Conservation (phyloP, 2,113 vertebrate species). For the Chrysemys picta region DNA sequence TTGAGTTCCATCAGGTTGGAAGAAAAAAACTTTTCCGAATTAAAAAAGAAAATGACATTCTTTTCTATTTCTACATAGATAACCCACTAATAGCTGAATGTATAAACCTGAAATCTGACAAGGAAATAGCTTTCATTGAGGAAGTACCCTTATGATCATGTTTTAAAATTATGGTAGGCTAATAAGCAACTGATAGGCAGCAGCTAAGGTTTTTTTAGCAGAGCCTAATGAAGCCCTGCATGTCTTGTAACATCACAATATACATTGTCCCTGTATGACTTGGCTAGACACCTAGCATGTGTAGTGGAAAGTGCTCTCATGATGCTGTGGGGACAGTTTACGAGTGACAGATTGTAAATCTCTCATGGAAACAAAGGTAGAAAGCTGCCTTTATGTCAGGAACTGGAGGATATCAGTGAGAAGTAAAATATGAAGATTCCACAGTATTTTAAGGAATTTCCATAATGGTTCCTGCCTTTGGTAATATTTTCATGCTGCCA, state of each 20-base stretch:
- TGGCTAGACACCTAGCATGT: background rate
- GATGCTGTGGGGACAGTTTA: accelerated
- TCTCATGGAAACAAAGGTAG: background rate
- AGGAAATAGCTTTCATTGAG: background rate
- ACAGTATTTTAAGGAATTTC: background rate
- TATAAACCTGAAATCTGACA: background rate
- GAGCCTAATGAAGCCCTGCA: background rate
- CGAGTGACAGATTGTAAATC: background rate
- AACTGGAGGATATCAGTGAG: background rate
- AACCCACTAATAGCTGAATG: background rate
- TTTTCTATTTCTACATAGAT: background rate
- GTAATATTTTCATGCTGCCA: background rate
- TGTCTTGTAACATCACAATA: background rate
- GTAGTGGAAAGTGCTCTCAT: background rate
- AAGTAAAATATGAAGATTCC: background rate
- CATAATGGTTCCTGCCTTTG: background rate
- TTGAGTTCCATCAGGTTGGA: background rate
- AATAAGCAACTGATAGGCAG: background rate
- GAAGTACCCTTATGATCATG: background rate
- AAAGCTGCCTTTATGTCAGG: background rate
- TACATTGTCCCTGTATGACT: background rate
- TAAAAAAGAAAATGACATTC: background rate
- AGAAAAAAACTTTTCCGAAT: accelerated
- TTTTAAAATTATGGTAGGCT: conserved; percentile 8
- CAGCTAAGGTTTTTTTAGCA: background rate